Evolutionary conservation across 2,113 vertebrate genomes (phyloP), one percentile per base, ranked within the genome.

Genomic region (Oxygymnocypris stewartii): DNA sequence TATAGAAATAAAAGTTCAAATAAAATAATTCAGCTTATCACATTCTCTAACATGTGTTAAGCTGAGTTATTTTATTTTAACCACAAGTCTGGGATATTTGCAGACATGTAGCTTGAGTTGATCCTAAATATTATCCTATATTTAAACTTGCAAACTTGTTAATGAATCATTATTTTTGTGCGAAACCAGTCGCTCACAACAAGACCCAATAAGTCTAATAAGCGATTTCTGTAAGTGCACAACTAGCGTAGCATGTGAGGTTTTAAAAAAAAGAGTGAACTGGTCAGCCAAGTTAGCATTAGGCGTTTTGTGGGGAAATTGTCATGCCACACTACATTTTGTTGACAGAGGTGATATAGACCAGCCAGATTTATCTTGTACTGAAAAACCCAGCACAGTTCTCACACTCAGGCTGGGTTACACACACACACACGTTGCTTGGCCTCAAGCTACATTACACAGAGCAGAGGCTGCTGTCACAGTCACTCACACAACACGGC

Each of bases 401-500:
- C 44, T 69, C n/a, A 69, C 35, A 44, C 57, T 69, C 8, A 69
- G 47, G 16, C 59, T 40, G 14, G 71, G 25, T 57, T 35, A 28
- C 75, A 35, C 69, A 59, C 74, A 78, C 59, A 49, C 69, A 12
- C n/a, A n/a, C n/a, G n/a, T 57, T 51, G 28, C 73, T 63, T 77
- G 42, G 44, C 73, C 37, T 78, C 59, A 44, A 5, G 63, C 73
- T 77, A 35, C 51, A 65, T 83, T 79, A 69, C 59, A 40, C 74
- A 78, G 79, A 63, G 54, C 40, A 61, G 77, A 13, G 67, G 51
- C 85, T 86, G 49, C 78, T 86, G 85, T 86, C 85, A 86, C 78
- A 86, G 51, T 81, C 79, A 81, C 57, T 86, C 85, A 86, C 47
- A 28, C 28, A 74, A 86, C 28, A 37, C 51, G 42, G 18, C 65